Conservation (phyloP, 2,113 vertebrate species). For the Forbesichthys agassizii region DNA sequence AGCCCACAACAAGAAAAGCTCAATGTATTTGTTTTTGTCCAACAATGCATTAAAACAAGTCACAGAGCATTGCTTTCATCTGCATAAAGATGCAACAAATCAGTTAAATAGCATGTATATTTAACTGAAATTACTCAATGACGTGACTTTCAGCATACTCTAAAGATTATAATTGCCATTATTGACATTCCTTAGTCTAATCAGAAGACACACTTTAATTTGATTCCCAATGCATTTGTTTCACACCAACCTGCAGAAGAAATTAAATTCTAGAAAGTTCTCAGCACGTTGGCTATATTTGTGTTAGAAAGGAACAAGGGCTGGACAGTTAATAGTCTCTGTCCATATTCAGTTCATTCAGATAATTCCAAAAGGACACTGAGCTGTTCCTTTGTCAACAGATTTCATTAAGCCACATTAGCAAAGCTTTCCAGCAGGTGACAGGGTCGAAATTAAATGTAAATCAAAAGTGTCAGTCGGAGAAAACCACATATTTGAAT, state of each 20-base stretch:
- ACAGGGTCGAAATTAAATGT: slow-evolving; percentile 44
- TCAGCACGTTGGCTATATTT: slow-evolving; percentile 30
- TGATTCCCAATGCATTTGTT: too few species aligned
- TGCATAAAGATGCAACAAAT: too few species aligned
- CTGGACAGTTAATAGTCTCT: slow-evolving; percentile 40
- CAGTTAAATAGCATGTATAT: too few species aligned
- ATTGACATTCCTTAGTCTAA: too few species aligned
- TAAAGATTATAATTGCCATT: too few species aligned
- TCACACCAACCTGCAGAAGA: slow-evolving; percentile 43
- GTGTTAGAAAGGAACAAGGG: not conserved
- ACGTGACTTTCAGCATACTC: too few species aligned
- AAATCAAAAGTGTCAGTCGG: slow-evolving; percentile 43
- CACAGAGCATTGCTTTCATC: too few species aligned
- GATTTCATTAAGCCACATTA: slow-evolving; percentile 64
- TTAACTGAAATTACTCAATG: too few species aligned
- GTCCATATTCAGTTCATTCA: slow-evolving; percentile 52
- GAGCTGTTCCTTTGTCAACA: slow-evolving; percentile 52
- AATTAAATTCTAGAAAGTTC: slow-evolving; percentile 62
- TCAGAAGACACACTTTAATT: too few species aligned
- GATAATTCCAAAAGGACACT: slow-evolving; percentile 41
- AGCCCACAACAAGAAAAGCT: too few species aligned
- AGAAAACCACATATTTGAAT: slow-evolving; percentile 10
- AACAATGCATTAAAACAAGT: too few species aligned
- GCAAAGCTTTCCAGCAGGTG: slow-evolving; percentile 37
- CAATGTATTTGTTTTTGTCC: too few species aligned